Evolutionary conservation across 2,888 invertebrate genomes (phyloP).

Genomic region (Cephus runcator): DNA sequence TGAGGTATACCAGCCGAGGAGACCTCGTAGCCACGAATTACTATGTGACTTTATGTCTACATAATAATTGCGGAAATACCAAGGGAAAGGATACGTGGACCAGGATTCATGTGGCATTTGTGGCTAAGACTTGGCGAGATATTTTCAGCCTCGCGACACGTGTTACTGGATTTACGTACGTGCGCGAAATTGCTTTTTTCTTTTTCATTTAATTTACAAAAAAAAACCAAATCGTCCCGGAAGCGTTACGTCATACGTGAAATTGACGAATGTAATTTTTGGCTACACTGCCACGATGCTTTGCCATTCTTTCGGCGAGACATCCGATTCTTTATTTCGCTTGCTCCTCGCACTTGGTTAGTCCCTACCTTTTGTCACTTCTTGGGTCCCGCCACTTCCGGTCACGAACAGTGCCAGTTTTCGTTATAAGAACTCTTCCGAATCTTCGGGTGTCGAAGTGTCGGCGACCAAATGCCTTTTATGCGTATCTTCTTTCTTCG

Average conservation of each 20-base stretch:
- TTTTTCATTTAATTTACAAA: not conserved
- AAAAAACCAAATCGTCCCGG: not conserved
- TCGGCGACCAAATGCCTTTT: too few species aligned
- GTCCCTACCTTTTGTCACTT: not conserved
- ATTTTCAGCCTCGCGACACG: not conserved
- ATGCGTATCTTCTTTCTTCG: not conserved
- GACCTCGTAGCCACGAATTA: not conserved
- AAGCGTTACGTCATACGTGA: not conserved
- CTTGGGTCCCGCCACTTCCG: not conserved
- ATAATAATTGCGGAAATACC: slow-evolving; percentile 30
- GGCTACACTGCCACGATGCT: not conserved
- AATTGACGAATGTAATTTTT: not conserved
- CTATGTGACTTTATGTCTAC: slow-evolving; percentile 11
- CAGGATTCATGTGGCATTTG: not conserved
- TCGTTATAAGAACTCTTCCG: not conserved
- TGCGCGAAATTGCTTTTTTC: not conserved
- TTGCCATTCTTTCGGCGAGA: not conserved
- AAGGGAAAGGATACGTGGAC: not conserved
- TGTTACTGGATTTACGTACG: not conserved
- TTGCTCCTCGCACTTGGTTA: not conserved
- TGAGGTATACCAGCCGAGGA: not conserved
- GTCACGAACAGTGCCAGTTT: not conserved
- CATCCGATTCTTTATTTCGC: not conserved
- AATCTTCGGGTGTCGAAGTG: not conserved
- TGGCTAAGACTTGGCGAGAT: not conserved